Evolutionary conservation across 2,797 vertebrate genomes (phyloP).

Genomic region (Poeciliopsis paucimaculata): DNA sequence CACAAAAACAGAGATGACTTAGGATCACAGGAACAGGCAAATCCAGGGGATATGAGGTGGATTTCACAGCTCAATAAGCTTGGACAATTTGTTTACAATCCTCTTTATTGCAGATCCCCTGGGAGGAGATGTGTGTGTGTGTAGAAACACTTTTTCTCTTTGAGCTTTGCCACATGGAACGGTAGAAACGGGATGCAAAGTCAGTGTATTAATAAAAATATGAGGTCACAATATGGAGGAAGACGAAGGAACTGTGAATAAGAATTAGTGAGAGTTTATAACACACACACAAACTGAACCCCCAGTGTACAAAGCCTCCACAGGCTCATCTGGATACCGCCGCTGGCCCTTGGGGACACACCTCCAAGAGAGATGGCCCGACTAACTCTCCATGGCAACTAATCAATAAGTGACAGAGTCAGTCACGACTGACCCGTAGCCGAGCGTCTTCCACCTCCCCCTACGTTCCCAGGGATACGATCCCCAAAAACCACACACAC

Average conservation of each 20-base stretch:
- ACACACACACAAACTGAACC: conserved; percentile 39
- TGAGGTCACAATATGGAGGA: conserved; percentile 37
- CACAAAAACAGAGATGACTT: conserved; percentile 55
- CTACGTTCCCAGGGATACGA: conserved; percentile 74
- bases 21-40: conserved; percentile 60
- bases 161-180: conserved; percentile 50
- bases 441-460: conserved; percentile 61
- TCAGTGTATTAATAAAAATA: conserved; percentile 42
- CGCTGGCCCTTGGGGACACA: conserved; percentile 85
- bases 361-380: conserved; percentile 87
- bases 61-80: conserved; percentile 77
- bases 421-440: conserved; percentile 80
- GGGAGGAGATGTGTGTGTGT: conserved; percentile 54
- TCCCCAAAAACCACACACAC: conserved; percentile 60
- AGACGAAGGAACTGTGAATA: conserved; percentile 57
- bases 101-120: conserved; percentile 59
- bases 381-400: conserved; percentile 94
- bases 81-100: conserved; percentile 77
- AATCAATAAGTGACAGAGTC: conserved; percentile 93
- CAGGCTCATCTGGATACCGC: conserved; percentile 84
- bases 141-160: conserved; percentile 60
- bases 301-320: conserved; percentile 76
- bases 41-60: conserved; percentile 55
- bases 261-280: conserved; percentile 61
- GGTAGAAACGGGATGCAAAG: conserved; percentile 25